phyloP scores from a whole-genome alignment of 2,888 invertebrate genomes.

The Apamea monoglypha region DNA sequence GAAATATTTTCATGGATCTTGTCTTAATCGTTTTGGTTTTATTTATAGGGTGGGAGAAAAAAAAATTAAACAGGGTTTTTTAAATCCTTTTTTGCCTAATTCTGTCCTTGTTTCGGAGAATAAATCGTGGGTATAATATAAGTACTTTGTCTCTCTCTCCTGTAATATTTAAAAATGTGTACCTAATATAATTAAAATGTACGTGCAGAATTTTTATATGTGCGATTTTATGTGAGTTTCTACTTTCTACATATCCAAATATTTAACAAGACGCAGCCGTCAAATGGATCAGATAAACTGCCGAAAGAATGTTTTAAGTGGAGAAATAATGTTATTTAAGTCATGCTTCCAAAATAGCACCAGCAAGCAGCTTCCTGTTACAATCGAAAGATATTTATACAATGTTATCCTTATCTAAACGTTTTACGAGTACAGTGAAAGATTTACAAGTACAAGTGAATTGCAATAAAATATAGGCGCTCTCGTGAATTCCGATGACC shows the following conservation, averaged over 20 bases:
- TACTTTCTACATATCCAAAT: background rate
- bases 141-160: background rate
- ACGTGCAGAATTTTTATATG: background rate
- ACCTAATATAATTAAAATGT: background rate
- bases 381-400: constrained; percentile 2
- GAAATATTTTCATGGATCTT: background rate
- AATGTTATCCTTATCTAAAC: constrained; percentile 39
- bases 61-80: background rate
- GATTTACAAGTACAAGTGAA: constrained; percentile 54
- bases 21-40: background rate
- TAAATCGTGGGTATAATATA: background rate
- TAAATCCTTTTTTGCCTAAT: background rate
- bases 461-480: constrained; percentile 53
- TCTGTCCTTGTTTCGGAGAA: background rate
- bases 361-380: background rate
- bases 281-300: background rate
- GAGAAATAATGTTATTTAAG: background rate
- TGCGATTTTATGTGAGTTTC: background rate
- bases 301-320: background rate
- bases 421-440: constrained; percentile 42
- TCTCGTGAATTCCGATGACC: constrained; percentile 71
- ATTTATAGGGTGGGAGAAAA: background rate
- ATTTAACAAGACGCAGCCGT: background rate
- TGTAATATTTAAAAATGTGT: background rate
- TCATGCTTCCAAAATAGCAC: background rate